Conservation (phyloP, 2,113 vertebrate species). For the Anoura caudifer region DNA sequence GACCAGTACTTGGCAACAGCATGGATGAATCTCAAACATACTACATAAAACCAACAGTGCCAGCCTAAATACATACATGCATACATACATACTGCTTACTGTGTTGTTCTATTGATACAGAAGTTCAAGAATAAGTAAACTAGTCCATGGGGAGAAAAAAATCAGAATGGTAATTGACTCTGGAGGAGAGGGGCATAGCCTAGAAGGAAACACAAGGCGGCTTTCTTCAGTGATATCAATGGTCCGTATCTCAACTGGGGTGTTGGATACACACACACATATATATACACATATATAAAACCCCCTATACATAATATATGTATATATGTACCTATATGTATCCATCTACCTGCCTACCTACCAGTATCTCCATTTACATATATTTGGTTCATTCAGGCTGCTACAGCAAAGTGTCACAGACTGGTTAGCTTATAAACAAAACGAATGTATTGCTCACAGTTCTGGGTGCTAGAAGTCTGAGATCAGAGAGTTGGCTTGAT, state of each 20-base stretch:
- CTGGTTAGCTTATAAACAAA: neutral
- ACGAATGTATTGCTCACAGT: neutral
- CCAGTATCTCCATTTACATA: neutral
- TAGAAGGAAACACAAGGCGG: neutral
- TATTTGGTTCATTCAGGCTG: neutral
- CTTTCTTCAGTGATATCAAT: neutral
- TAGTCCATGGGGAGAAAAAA: neutral
- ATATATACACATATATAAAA: neutral
- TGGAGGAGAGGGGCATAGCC: neutral
- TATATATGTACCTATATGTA: neutral
- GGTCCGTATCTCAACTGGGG: neutral
- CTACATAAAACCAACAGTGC: neutral
- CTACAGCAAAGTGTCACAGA: neutral
- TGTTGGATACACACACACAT: neutral
- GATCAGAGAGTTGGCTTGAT: neutral
- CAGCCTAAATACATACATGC: neutral
- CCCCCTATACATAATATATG: neutral
- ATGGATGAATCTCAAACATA: neutral
- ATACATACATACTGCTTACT: neutral
- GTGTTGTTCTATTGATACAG: neutral
- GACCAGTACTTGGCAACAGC: neutral
- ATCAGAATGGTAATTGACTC: neutral
- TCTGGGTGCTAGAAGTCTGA: neutral
- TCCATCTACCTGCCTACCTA: neutral
- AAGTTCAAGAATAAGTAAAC: neutral